Evolutionary conservation across 2,113 vertebrate species (phyloP).

Genomic region (Hippocampus barbouri): DNA sequence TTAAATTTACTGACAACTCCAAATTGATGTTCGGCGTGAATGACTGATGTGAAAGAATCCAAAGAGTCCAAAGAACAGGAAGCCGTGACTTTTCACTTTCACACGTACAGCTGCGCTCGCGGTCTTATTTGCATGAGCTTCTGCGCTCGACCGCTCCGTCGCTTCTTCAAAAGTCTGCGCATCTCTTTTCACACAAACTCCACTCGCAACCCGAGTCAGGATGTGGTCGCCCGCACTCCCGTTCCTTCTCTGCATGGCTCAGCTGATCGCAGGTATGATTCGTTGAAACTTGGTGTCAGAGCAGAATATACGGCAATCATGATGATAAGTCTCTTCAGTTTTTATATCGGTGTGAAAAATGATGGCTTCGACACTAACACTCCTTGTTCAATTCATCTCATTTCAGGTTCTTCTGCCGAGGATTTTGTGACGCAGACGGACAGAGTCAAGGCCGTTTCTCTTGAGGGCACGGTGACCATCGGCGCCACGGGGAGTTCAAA

Average conservation of each 20-base stretch:
- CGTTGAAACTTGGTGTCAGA: not conserved
- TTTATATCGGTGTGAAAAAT: too few relatives aligned
- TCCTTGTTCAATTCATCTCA: not conserved
- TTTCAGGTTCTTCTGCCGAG: conserved; percentile 32
- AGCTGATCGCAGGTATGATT: not conserved
- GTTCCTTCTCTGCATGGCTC: not conserved
- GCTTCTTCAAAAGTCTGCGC: not conserved
- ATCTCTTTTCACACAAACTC: not conserved
- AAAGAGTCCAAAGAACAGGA: not conserved
- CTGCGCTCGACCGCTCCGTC: not conserved
- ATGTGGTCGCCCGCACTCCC: not conserved
- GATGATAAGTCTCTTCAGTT: too few relatives aligned
- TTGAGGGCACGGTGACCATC: conserved; percentile 37
- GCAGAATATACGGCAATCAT: too few relatives aligned
- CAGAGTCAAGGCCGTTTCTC: conserved; percentile 29
- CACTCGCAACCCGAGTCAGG: not conserved
- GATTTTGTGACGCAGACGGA: conserved; percentile 39
- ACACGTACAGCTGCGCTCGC: not conserved
- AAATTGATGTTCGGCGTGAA: too few relatives aligned
- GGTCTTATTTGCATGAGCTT: not conserved
- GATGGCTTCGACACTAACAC: too few relatives aligned
- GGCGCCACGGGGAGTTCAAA: conserved; percentile 27
- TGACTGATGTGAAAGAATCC: not conserved
- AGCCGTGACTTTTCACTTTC: not conserved
- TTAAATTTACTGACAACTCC: too few relatives aligned